Percentiles rank a stretch among this genome's conserved stretches.
Conservation (phyloP, 2,797 vertebrate genomes). For the Pseudochromis fuscus region DNA sequence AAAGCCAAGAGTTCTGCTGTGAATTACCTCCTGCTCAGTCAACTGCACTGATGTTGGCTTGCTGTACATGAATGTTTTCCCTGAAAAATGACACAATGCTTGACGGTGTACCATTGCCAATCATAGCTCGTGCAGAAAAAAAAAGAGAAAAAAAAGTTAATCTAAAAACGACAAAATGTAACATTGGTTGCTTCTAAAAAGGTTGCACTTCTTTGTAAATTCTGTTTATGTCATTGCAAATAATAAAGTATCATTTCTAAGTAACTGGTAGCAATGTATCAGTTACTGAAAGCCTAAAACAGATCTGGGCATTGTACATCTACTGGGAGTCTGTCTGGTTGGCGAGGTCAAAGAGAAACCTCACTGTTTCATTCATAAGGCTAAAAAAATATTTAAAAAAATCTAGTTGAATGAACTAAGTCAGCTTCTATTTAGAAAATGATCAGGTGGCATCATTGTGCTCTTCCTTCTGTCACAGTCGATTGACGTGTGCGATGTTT, state of each 20-base stretch:
- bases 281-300: no score
- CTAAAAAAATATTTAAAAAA: no score
- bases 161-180: constrained; percentile 20
- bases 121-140: constrained; percentile 1
- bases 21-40: constrained; percentile 34
- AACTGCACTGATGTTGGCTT: constrained; percentile 18
- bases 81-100: constrained; percentile 6
- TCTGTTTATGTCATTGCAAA: no score
- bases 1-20: constrained; percentile 34
- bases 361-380: no score
- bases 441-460: no score
- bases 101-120: constrained; percentile 4
- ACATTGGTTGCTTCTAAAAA: neutral
- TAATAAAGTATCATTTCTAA: neutral
- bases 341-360: no score
- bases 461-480: no score
- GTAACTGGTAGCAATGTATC: neutral
- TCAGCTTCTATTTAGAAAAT: no score
- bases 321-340: no score
- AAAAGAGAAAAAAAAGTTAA: neutral
- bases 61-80: constrained; percentile 14
- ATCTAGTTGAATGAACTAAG: no score
- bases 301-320: no score
- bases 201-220: neutral
- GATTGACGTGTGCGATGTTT: no score